Base-by-base conservation (phyloP, 1,140 invertebrate species). In the Conus ventricosus region DNA sequence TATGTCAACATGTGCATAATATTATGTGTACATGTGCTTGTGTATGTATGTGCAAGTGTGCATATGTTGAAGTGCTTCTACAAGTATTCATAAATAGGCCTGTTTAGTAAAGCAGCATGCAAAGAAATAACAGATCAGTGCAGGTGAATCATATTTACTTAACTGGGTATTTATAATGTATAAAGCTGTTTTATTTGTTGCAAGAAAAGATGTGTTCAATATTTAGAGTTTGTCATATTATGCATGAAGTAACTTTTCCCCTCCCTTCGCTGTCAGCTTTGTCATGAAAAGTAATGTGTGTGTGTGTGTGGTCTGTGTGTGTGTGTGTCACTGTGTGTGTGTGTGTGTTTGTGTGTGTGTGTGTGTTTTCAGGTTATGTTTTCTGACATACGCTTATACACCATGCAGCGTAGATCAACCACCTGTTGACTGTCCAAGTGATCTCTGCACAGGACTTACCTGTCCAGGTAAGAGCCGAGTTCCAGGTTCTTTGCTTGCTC, bases 401-500 rank as follows among this genome's bases (percentile, higher is more conserved):
- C 88, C 90, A 23, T 94, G 94, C 90, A 91, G 92, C 7, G 85
- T 94, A 85, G 92, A 91, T 75, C 85, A 91, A 60, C 88, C 90
- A 13, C 92, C 92, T 13, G 90, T 94, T 6, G 88, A 89, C 17
- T 94, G 94, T 90, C 55, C 82, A n/a, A 57, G 87, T 6, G 91
- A 94, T 54, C 87, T 93, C 6, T 94, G 94, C 90, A 57, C 67
- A 54, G 90, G 86, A 5, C 86, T 90, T 51, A 88, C 54, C 23
- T 94, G 94, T 90, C 93, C 94, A 89, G 94, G 93, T 94, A 89
- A 88, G 88, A 78, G 4, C 20, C 67, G n/a, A 51, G 15, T n/a
- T n/a, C 54, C 54, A 39, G 39, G 39, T 39, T 39, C 39, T 39
- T 39, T 39, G 39, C 39, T 39, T 39, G 39, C 39, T 39, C 39